Evolutionary conservation across 2,797 vertebrate genomes (phyloP).

Genomic region (Clamator glandarius): DNA sequence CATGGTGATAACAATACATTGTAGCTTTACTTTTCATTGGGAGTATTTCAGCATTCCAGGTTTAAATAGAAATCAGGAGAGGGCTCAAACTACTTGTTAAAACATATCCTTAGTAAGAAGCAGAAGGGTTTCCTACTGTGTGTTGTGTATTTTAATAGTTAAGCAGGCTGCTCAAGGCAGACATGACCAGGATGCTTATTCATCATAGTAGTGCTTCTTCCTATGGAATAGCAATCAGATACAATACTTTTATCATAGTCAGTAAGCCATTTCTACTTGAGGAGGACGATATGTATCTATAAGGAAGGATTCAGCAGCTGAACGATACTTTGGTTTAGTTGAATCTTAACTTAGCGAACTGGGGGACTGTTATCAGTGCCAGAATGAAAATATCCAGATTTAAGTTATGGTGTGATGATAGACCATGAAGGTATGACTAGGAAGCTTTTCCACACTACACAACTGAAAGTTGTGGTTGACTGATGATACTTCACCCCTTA

Average conservation of each 20-base stretch:
- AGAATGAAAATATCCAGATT: neutral
- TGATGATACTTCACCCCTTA: neutral
- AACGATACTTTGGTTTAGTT: neutral
- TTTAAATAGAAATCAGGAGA: neutral
- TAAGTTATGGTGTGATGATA: neutral
- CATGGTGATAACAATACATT: neutral
- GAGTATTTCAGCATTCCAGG: neutral
- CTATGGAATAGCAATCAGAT: neutral
- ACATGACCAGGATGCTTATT: neutral
- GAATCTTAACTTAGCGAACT: neutral
- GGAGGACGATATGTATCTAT: neutral
- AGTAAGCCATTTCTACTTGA: neutral
- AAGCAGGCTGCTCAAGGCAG: neutral
- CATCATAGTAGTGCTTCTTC: neutral
- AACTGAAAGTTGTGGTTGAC: neutral
- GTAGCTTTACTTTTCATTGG: neutral
- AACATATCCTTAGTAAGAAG: neutral
- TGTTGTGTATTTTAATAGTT: neutral
- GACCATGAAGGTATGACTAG: neutral
- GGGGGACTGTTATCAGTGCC: neutral
- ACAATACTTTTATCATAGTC: neutral
- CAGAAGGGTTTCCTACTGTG: neutral
- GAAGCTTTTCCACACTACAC: neutral
- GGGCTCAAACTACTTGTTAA: neutral
- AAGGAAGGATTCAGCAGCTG: neutral